Base-by-base conservation (phyloP, 2,888 invertebrate species). In the Agrotis clavis region DNA sequence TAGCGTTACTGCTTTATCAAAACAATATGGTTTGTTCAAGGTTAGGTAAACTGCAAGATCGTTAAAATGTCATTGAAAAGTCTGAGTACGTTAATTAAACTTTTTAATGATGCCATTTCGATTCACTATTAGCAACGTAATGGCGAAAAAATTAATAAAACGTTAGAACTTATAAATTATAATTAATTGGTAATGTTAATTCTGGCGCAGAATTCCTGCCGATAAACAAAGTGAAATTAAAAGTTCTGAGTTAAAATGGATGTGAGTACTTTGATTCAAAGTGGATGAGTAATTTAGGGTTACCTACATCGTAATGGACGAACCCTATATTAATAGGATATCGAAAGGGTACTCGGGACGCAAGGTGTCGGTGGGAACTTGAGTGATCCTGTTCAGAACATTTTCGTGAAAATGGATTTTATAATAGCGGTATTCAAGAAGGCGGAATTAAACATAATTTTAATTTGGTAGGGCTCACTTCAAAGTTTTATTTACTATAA, bases 61-160 rank as follows among this genome's bases (percentile, higher is more conserved):
- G 51, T 79, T 79, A 79, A 79, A 79, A 76, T 72, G 25, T 50
- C 53, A 73, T 77, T 67, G 71, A 56, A 67, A 67, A 77, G 53
- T 73, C 67, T 47, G 56, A 67, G 69, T 65, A 67, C 57, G 45
- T 73, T 80, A 60, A 80, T 80, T 77, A 70, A 79, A 70, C 63
- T 67, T 72, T 71, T 69, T 79, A 77, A 79, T 80, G 68, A 60
- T 64, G 66, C 48, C 59, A 76, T 80, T 80, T 76, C 69, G 25
- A 72, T 77, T 72, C 47, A 60, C 54, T 77, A 64, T 64, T 69
- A 72, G 50, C 71, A n/a, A 51, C 56, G 56, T 69, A 64, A 79
- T 62, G 53, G 79, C 66, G 51, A 66, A 64, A 62, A 74, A 76
- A 78, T 78, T 78, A 69, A 54, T 74, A 79, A 67, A 71, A 65